Evolutionary conservation across 2,797 vertebrate species (phyloP), one percentile per base, ranked within the genome.

Genomic region (Gila robusta): DNA sequence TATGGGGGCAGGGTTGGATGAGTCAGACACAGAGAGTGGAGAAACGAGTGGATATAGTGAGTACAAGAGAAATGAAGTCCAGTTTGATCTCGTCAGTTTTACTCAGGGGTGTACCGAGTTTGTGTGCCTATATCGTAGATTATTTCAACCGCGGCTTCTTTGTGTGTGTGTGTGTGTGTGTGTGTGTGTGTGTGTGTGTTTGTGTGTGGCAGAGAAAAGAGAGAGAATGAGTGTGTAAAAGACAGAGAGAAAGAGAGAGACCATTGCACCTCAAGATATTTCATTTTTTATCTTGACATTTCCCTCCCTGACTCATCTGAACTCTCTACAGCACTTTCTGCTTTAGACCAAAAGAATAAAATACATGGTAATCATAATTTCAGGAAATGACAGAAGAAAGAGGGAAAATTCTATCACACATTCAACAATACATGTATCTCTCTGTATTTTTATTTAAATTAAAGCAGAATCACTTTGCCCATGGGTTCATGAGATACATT

Each of bases 11-110:
- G 67, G 76, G 28, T 79, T 41, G 85, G 82, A 77, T 83, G 82
- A 71, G 35, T 44, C 69, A 89, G 35, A 85, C 64, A 23, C 81
- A 81, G 71, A 79, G 74, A 35, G 64, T 28, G 44, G 44, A 73
- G 49, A 67, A 76, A 72, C 66, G 82, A 71, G 62, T 83, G 66
- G 83, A 90, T 84, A 79, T 62, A 17, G 52, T 41, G 88, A 89
- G 69, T 73, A 52, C 62, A 76, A 82, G 82, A 73, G 71, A 85
- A 69, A 79, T 47, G 67, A 87, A 91, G 92, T 92, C 93, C 79
- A 88, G 92, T 94, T 94, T 94, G 93, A 95, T 95, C 93, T 94
- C 84, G 87, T 94, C 93, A 93, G 91, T 86, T 85, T 84, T 72
- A 90, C 92, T 93, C 88, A 81, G 72, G 91, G 92, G 88, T 88